Evolutionary conservation across 2,113 vertebrate species (phyloP), one percentile per base, ranked within the genome.

Genomic region (Oreochromis niloticus): DNA sequence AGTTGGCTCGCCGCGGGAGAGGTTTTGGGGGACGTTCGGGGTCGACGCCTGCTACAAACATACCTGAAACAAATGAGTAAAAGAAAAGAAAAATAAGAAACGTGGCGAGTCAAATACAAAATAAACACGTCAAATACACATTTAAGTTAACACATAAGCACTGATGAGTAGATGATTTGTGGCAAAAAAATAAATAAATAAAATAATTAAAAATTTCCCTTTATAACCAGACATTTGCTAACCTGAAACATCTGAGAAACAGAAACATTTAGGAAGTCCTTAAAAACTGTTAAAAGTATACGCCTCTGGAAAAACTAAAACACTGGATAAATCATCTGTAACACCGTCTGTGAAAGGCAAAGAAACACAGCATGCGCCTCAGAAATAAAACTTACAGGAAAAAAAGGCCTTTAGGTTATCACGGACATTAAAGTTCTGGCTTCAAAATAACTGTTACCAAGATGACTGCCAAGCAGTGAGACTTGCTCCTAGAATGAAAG

Each of bases 21-120:
- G 98, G 99, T 80, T 98, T 99, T 0, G 99, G 99, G 0, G 99
- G 99, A 16, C 97, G 96, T 56, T 99, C 98, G 0, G 98, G 98
- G 2, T 99, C 98, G 0, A 87, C 87, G 2, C 95, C 95, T 48
- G 96, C 96, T 95, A 93, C 83, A 59, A 93, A 95, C 83, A 91
- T 12, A 87, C 87, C 93, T 94, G 91, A 22, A 78, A 93, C 39
- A 89, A 17, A 91, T 22, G 34, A 6, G 4, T 56, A 11, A 32
- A 75, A 16, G 9, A 57, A 2, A 7, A 19, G 32, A 16, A 16
- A 12, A 27, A 41, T n/a, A 14, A 7, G 30, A n/a, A 54, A 27
- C 1, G 8, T 16, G 5, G 43, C 16, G 66, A 71, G 66, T 75
- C 43, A 50, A 30, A 27, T 30, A 48, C 68, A 73, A 24, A 73